Evolutionary conservation across 2,888 invertebrate species (phyloP), one percentile per base, ranked within the genome.

Genomic region (Thymelicus lineola): DNA sequence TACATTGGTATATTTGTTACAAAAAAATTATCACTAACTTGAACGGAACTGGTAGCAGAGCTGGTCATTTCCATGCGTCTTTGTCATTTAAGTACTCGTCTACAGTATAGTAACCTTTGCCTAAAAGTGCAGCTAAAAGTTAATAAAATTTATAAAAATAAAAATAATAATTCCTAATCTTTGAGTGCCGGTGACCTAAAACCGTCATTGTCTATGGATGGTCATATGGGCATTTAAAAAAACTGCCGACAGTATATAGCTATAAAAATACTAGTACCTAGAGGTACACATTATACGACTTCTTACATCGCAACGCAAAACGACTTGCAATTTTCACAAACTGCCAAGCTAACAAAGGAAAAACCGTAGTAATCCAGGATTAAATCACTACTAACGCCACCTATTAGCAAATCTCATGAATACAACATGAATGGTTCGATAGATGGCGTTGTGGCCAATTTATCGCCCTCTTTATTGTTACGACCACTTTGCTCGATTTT

Each of bases 331-430:
- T 48, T 46, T 59, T 42, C 65, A 20, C 15, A 48, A 58, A 60
- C 14, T 53, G 55, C 60, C 36, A 55, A 57, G 58, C 59, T 57
- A 53, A 65, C 48, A 66, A 50, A 67, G 15, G 28, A 38, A 48
- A 42, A 67, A 60, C 35, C 61, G 57, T 55, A 58, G 72, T 71
- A 75, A 86, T 76, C 71, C 72, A 36, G 67, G 76, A 90, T 90
- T 87, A 90, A 89, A 88, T 87, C 87, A 85, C 87, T 74, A 85
- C 88, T 89, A 90, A 80, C 88, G 91, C 90, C 91, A 90, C 88
- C 91, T 91, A 86, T 82, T 77, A 80, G 76, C 80, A 76, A 72
- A 76, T 69, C 79, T 85, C 86, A 90, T 92, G 90, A 87, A 91
- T 90, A 87, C 75, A 82, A 87, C 89, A 91, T 89, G 86, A 84